Evolutionary conservation across 1,140 invertebrate species (phyloP), one percentile per base, ranked within the genome.

Genomic region (Grapholita molesta): DNA sequence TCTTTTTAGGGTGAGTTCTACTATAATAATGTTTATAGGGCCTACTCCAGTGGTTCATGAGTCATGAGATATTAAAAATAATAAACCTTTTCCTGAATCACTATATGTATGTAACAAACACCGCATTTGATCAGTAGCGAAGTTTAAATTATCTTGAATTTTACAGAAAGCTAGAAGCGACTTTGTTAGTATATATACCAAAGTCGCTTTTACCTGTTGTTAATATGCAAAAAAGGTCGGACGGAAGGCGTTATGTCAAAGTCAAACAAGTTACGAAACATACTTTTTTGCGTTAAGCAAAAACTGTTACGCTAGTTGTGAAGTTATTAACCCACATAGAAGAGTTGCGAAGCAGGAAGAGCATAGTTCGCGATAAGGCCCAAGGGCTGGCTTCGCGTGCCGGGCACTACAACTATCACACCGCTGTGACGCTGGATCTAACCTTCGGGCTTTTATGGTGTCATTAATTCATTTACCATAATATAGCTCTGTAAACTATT

Each of bases 271-370:
- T 21, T 21, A 48, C 8, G 9, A 48, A 48, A 48, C 42, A 48
- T 30, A 30, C n/a, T 15, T 48, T 48, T 48, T 48, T 48, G 42
- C 21, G 42, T 48, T 18, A 61, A 28, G n/a, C 55, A 61, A 61
- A 28, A 61, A 28, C 28, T 61, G 25, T 55, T 30, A 61, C 55
- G 55, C 55, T 30, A 28, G 53, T 61, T 61, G 55, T 61, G 55
- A 61, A 61, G 25, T 61, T 61, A 61, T 61, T 61, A 61, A 61
- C 55, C 55, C 21, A 61, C 55, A 61, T 61, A 61, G 24, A 61
- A 61, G 55, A 61, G 55, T 61, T 61, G 55, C 25, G 55, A 28
- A 61, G 55, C 55, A 61, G 55, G 55, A 61, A 61, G 55, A 61
- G 55, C 55, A 61, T 61, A 61, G 55, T 61, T 32, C 25, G 55